A percentile compares a stretch with the other conserved stretches of the same genome.
phyloP scores from a whole-genome alignment of 2,113 vertebrate species.

The Engystomops pustulosus region DNA sequence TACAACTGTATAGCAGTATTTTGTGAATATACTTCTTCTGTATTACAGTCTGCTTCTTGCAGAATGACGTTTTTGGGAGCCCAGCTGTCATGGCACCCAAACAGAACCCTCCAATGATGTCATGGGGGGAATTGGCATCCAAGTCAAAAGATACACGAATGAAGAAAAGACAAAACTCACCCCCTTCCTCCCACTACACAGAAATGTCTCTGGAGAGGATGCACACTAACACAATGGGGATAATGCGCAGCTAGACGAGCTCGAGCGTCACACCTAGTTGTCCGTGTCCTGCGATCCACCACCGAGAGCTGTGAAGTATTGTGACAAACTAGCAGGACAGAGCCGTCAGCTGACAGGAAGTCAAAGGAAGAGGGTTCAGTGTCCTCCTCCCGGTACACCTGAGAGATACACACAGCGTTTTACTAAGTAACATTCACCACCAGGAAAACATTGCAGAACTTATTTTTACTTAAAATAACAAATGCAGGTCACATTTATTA shows the following conservation, averaged over 20 bases:
- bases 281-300: slow-evolving; percentile 81
- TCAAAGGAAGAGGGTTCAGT: slow-evolving; percentile 82
- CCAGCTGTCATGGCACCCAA: no score
- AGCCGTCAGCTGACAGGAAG: slow-evolving; percentile 78
- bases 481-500: no score
- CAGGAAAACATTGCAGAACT: no score
- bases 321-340: slow-evolving; percentile 74
- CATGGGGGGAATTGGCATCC: no score
- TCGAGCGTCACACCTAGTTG: slow-evolving; percentile 71
- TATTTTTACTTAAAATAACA: no score
- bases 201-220: slow-evolving; percentile 82
- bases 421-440: no score
- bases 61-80: no score
- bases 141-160: no score
- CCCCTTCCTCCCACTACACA: slow-evolving; percentile 78
- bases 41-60: no score
- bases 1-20: no score
- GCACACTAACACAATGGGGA: slow-evolving; percentile 80
- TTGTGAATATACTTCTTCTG: no score
- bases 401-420: slow-evolving; percentile 10
- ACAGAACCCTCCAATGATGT: no score
- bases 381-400: slow-evolving; percentile 76
- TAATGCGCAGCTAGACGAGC: slow-evolving; percentile 69
- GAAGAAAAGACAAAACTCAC: slow-evolving; percentile 74
- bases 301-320: slow-evolving; percentile 76